Percentiles rank a stretch among this genome's conserved stretches.
phyloP scores from a whole-genome alignment of 1,140 invertebrate species.

The Hyles vespertilio region DNA sequence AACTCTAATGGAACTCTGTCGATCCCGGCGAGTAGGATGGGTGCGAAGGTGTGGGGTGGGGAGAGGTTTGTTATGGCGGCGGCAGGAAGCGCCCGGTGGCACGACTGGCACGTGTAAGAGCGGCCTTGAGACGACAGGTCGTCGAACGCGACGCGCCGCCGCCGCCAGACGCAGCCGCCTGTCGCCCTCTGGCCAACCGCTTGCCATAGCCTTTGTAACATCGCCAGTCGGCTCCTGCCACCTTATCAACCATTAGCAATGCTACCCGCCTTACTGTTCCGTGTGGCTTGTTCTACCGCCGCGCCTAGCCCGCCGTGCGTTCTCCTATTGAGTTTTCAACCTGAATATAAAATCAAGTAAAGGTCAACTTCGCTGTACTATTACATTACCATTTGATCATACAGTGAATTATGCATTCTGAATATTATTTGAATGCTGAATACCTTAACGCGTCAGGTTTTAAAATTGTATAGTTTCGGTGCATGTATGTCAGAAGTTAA shows the following conservation, averaged over 20 bases:
- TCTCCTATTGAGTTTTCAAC: not conserved
- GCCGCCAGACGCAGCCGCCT: constrained; percentile 38
- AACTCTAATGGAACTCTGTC: constrained; percentile 28
- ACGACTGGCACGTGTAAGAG: constrained; percentile 69
- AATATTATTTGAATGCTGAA: constrained; percentile 25
- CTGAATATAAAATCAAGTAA: constrained; percentile 10
- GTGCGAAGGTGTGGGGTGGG: constrained; percentile 33
- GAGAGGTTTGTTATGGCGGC: constrained; percentile 69
- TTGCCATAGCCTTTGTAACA: constrained; percentile 46
- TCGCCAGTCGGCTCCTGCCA: constrained; percentile 11
- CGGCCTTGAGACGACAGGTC: constrained; percentile 71
- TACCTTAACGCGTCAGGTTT: not conserved
- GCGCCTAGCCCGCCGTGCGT: not conserved
- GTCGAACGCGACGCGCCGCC: constrained; percentile 57
- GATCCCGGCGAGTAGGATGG: constrained; percentile 13
- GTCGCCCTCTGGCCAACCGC: constrained; percentile 34
- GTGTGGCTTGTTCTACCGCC: not conserved
- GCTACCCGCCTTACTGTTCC: not conserved
- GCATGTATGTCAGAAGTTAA: not conserved
- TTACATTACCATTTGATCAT: constrained; percentile 17
- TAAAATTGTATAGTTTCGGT: constrained; percentile 1
- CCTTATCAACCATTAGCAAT: constrained; percentile 5
- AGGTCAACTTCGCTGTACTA: constrained; percentile 26
- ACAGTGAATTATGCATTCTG: constrained; percentile 31
- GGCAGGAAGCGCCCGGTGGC: constrained; percentile 66